Evolutionary conservation across 2,797 vertebrate genomes (phyloP).

Genomic region (Orientallactaga sibirica): DNA sequence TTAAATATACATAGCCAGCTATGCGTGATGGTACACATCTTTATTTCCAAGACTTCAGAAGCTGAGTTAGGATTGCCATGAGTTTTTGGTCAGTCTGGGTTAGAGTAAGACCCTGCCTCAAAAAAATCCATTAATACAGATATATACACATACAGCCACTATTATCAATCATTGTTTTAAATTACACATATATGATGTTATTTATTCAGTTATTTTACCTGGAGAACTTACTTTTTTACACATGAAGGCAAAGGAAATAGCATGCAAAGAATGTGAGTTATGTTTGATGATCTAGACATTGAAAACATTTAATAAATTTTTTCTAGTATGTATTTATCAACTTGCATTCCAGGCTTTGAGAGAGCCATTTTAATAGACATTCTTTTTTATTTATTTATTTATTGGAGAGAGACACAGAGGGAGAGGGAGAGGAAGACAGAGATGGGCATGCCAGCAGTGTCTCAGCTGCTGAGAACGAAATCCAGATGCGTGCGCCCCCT

Average conservation of each 20-base stretch:
- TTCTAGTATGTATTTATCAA: neutral
- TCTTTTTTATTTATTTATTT: too few relatives aligned
- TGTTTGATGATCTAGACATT: neutral
- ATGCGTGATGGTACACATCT: too few relatives aligned
- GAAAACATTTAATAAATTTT: neutral
- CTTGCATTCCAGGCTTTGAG: neutral
- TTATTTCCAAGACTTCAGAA: too few relatives aligned
- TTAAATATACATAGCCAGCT: neutral
- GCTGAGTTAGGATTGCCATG: too few relatives aligned
- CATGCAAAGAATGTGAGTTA: neutral
- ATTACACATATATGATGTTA: neutral
- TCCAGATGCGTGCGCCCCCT: too few relatives aligned
- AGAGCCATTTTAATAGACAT: neutral
- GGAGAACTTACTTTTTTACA: neutral
- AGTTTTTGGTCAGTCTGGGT: too few relatives aligned
- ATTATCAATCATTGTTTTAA: constrained; percentile 37
- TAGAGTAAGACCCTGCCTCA: too few relatives aligned
- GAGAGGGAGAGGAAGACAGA: too few relatives aligned
- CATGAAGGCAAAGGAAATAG: neutral
- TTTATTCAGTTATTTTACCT: neutral
- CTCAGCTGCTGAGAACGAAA: too few relatives aligned
- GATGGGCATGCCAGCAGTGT: too few relatives aligned
- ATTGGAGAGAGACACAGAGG: too few relatives aligned
- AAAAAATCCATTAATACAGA: too few relatives aligned
- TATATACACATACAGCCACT: neutral